Evolutionary conservation across 2,888 invertebrate genomes (phyloP), one percentile per base, ranked within the genome.

Genomic region (Mythimna lalbum): DNA sequence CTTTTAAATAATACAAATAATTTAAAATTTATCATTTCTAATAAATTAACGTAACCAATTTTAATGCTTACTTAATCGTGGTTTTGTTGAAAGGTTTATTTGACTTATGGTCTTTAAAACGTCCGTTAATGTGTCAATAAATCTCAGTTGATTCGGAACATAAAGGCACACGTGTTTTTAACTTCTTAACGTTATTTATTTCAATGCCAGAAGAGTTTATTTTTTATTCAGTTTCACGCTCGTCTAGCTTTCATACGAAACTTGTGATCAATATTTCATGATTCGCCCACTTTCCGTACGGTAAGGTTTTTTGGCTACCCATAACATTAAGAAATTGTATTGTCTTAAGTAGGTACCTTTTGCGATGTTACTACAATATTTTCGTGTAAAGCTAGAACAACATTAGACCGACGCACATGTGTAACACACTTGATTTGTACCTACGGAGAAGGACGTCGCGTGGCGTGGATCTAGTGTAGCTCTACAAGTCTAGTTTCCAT

Each of bases 41-140:
- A 56, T 19, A 43, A 4, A 19, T 27, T 47, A 43, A 43, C 19
- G 31, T 7, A 7, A 56, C 10, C 12, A 43, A 78, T 47, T 56
- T 27, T 33, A 49, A 53, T 31, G 14, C 33, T 59, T 53, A 49
- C 57, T 59, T 59, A 62, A 78, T 73, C 39, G 7, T 21, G 47
- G 12, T 56, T 73, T 57, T 72, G 36, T 72, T 62, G 52, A 62
- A 47, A 49, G 52, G 1, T 72, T 74, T 62, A 78, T 74, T 62
- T 39, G 47, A 59, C 7, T 31, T 59, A 57, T 57, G 23, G 19
- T 57, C 43, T 78, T 78, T 36, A 62, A 52, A 72, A 39, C 57
- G 27, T 49, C 33, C 5, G 12, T 56, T 77, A 69, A 69, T 43
- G 39, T 77, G n/a, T 61, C n/a, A 49, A 53, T 74, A 73, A 79